Evolutionary conservation across 2,888 invertebrate genomes (phyloP), one percentile per base, ranked within the genome.

Genomic region (Dastarcus helophoroides): DNA sequence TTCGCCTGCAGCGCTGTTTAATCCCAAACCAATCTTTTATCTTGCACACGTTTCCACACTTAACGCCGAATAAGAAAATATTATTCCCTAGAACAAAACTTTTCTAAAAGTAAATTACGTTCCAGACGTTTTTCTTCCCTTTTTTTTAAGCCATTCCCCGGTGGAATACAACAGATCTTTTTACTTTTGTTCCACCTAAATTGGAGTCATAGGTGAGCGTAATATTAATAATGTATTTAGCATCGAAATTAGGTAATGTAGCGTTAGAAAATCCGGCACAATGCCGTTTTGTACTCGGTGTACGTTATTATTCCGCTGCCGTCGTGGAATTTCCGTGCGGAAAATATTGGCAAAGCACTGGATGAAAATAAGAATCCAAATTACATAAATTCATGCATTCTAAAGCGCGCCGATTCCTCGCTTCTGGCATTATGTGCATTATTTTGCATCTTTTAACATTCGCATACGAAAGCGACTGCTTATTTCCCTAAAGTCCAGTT

Each of bases 21-120:
- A 61, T 62, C 61, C 61, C 60, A 58, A 60, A 58, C 59, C 60
- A 62, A 62, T 61, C 60, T 61, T 60, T 62, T 61, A 60, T 55
- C 59, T 56, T 45, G 48, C 56, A 57, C 60, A 60, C 59, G 59
- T 60, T 57, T 30, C 26, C 33, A 30, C 33, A 33, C 33, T 30
- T 17, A 54, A 45, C 53, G 43, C 46, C 41, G 49, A 50, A 58
- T 54, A 54, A 55, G 55, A 49, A 58, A 56, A 57, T 56, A 56
- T 55, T 51, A 48, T 49, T 17, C 6, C 19, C 19, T 17, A 7
- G 19, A 17, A 17, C 19, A 17, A 17, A 17, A 7, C n/a, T 17
- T 17, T 17, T 7, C 19, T 17, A 17, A 17, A 17, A 17, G n/a
- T 17, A 17, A 17, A 17, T 17, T 7, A 17, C 6, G 6, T 17